Evolutionary conservation across 2,113 vertebrate genomes (phyloP).

Genomic region (Enhydra lutris): DNA sequence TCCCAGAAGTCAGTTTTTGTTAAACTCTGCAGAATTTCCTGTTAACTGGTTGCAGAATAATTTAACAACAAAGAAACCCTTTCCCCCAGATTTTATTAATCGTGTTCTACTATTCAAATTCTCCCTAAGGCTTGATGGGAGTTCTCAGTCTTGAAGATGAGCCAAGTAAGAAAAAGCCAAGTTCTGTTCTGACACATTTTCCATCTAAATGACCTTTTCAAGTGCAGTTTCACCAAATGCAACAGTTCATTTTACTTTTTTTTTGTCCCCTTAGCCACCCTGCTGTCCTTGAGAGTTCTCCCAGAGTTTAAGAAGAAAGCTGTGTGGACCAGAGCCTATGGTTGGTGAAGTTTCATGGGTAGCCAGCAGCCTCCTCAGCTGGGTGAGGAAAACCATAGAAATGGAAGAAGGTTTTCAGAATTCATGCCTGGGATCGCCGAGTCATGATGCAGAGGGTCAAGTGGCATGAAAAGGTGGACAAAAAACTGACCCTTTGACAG

Average conservation of each 20-base stretch:
- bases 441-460: not conserved
- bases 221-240: not conserved
- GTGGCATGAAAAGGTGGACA: not conserved
- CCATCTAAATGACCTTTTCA: not conserved
- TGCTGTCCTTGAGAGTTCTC: conserved; percentile 87
- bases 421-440: not conserved
- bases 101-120: not conserved
- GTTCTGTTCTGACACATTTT: not conserved
- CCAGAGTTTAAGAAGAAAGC: conserved; percentile 94
- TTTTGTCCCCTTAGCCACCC: conserved; percentile 82
- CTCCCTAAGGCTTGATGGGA: not conserved
- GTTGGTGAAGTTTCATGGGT: conserved; percentile 82
- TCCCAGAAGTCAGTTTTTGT: not conserved
- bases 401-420: conserved; percentile 10
- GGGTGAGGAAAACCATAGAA: conserved; percentile 25
- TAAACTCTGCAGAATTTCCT: conserved; percentile 8
- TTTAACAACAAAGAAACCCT: not conserved
- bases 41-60: not conserved
- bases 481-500: not conserved
- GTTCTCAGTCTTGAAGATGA: conserved; percentile 18
- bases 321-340: conserved; percentile 93
- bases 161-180: not conserved
- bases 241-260: not conserved
- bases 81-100: not conserved
- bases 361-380: not conserved